Evolutionary conservation across 2,113 vertebrate genomes (phyloP).

Genomic region (Stercorarius parasiticus): DNA sequence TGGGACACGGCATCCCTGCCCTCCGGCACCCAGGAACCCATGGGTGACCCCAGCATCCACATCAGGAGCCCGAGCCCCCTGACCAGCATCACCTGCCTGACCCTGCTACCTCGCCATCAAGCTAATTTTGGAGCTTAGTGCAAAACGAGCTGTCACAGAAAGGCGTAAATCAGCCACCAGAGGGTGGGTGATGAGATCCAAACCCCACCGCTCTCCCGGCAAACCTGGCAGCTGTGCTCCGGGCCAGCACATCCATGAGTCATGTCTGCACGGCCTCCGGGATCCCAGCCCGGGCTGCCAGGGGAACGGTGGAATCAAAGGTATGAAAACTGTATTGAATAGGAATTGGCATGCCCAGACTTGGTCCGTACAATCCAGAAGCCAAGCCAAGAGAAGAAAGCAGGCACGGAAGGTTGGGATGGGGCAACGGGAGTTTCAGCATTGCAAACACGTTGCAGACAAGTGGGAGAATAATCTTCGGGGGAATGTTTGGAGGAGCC

Average conservation of each 20-base stretch:
- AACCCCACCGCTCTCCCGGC: not conserved
- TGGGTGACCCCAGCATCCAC: fast-evolving
- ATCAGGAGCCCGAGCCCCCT: fast-evolving
- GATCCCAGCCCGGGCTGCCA: not conserved
- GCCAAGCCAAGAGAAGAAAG: not conserved
- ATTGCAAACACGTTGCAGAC: not conserved
- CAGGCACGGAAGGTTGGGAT: not conserved
- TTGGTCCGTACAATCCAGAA: not conserved
- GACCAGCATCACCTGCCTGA: not conserved
- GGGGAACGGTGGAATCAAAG: not conserved
- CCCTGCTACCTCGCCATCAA: not conserved
- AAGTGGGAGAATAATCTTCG: not conserved
- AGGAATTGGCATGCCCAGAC: not conserved
- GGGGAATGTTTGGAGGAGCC: not conserved
- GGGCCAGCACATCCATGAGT: not conserved
- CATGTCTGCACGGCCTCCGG: not conserved
- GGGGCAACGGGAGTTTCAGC: not conserved
- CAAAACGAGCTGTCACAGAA: not conserved
- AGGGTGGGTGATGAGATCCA: not conserved
- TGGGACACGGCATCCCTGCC: not conserved
- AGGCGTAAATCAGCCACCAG: not conserved
- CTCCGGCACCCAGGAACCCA: not conserved
- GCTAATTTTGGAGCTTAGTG: not conserved
- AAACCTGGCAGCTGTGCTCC: not conserved
- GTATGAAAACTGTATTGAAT: not conserved